A percentile compares a stretch with the other conserved stretches of the same genome.
phyloP scores from a whole-genome alignment of 2,888 invertebrate species.

The Eilema sororculum region DNA sequence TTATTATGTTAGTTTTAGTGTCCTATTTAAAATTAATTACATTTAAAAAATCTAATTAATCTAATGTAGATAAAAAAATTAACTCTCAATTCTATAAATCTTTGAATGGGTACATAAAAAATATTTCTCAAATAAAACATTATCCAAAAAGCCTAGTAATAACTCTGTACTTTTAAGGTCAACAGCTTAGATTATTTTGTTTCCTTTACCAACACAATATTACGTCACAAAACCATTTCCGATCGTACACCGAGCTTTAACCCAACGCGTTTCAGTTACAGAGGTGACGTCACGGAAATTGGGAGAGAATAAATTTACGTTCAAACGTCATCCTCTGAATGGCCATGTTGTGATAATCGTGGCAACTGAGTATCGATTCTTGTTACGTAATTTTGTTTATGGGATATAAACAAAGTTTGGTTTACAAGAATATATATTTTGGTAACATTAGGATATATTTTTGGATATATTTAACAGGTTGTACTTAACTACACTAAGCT shows the following conservation, averaged over 20 bases:
- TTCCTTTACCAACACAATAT: neutral
- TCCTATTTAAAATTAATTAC: too few species aligned
- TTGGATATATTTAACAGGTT: too few species aligned
- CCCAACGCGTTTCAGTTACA: conserved; percentile 46
- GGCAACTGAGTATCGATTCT: conserved; percentile 24
- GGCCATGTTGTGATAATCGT: conserved; percentile 38
- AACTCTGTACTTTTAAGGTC: neutral
- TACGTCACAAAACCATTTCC: conserved; percentile 8
- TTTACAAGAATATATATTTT: too few species aligned
- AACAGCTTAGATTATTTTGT: neutral
- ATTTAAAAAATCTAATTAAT: too few species aligned
- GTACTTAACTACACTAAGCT: too few species aligned
- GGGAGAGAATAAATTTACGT: conserved; percentile 57
- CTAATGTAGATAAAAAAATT: too few species aligned
- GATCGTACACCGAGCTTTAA: conserved; percentile 20
- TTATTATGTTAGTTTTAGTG: too few species aligned
- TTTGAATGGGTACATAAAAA: too few species aligned
- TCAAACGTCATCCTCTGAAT: conserved; percentile 48
- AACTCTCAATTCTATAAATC: too few species aligned
- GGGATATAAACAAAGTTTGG: too few species aligned
- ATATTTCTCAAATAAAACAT: too few species aligned
- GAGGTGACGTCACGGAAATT: conserved; percentile 58
- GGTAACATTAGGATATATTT: too few species aligned
- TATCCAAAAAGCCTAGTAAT: neutral
- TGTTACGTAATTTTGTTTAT: conserved; percentile 21